A percentile compares a stretch with the other conserved stretches of the same genome.
phyloP scores from a whole-genome alignment of 2,797 vertebrate genomes.

The Austrolebias charrua region DNA sequence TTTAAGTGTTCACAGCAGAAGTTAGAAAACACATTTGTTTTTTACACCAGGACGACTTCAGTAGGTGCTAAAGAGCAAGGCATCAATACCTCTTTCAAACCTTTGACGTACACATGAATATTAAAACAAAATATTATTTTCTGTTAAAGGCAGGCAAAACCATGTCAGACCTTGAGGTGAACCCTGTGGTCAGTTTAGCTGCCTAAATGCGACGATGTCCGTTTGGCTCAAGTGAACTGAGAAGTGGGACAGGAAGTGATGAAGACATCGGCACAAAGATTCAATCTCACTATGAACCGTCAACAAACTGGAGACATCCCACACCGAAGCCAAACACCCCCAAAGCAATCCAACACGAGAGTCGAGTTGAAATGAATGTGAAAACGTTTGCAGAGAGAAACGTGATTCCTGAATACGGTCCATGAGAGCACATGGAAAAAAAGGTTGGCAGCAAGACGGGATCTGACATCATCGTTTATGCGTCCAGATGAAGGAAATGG shows the following conservation, averaged over 20 bases:
- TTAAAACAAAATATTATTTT: not conserved
- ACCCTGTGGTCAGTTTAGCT: constrained; percentile 67
- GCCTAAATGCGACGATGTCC: constrained; percentile 52
- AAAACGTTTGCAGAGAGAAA: constrained; percentile 35
- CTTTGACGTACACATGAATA: not conserved
- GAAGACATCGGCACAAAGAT: constrained; percentile 11
- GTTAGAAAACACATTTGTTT: not conserved
- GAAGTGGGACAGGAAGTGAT: constrained; percentile 22
- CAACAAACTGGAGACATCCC: too few relatives aligned
- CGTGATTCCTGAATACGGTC: constrained; percentile 60
- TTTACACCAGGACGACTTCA: too few relatives aligned
- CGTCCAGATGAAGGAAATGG: constrained; percentile 39
- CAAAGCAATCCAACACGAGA: not conserved
- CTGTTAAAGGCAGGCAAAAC: constrained; percentile 6
- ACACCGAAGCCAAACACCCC: too few relatives aligned
- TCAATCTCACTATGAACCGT: too few relatives aligned
- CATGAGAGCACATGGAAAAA: constrained; percentile 31
- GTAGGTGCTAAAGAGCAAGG: not conserved
- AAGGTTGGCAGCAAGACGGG: constrained; percentile 67
- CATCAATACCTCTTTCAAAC: constrained; percentile 2
- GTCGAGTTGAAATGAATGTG: constrained; percentile 11
- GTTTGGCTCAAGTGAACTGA: constrained; percentile 45
- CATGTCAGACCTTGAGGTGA: constrained; percentile 12
- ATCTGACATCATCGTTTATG: constrained; percentile 66
- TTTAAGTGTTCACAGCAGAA: not conserved